Evolutionary conservation across 2,113 vertebrate genomes (phyloP), one percentile per base, ranked within the genome.

Genomic region (Microtus pennsylvanicus): DNA sequence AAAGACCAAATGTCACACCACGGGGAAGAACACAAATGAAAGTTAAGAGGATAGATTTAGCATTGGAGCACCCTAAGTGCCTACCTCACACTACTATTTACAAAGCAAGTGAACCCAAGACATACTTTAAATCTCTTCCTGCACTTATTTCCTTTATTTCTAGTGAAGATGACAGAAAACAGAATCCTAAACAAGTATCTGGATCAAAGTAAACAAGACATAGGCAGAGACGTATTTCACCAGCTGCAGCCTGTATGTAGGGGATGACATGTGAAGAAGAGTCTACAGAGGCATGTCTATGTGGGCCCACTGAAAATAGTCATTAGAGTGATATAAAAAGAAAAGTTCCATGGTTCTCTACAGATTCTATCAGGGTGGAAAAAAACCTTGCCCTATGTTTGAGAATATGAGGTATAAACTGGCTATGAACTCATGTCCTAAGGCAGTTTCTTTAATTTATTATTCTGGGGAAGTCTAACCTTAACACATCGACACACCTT

Each of bases 221-320:
- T 42, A 61, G 63, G 24, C 21, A 67, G 16, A 38, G 35, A 38
- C 58, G 8, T 35, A 65, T 58, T 6, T 24, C 21, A 22, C 21
- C 1, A 9, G 35, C 42, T 19, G n/a, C n/a, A 24, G 77, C 33
- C 21, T 7, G 11, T 26, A 28, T 22, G 28, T 21, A 82, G 35
- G 33, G 61, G 30, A 19, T 35, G 3, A 2, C 6, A 17, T 21
- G 21, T 35, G 6, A 6, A 17, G 0, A 45, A 26, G 21, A 14
- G 1, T 50, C 8, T 19, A 22, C 33, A 16, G 12, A 4, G 1
- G 24, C 47, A n/a, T 14, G 14, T 1, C 2, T 19, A n/a, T 14
- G 9, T 26, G 63, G 7, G 1, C n/a, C 4, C 28, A 10, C 14
- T 45, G 19, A 6, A 72, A 50, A 74, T 0, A 10, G 70, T 12